Evolutionary conservation across 2,113 vertebrate genomes (phyloP).

Genomic region (Brachyhypopomus occidentalis): DNA sequence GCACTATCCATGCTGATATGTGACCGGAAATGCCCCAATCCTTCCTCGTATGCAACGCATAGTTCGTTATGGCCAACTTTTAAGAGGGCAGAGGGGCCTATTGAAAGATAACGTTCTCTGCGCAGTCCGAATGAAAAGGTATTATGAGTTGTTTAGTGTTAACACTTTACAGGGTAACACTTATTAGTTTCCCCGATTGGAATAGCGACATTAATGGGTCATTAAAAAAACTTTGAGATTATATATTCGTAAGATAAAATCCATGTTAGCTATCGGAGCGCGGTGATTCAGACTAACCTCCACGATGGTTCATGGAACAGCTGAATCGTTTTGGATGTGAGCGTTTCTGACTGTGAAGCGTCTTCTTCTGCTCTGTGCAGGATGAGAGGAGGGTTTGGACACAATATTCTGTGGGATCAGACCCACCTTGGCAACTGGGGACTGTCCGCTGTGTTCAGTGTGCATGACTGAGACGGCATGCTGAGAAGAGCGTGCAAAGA

Average conservation of each 20-base stretch:
- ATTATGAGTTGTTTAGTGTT: no score
- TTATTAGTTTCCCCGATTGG: not conserved
- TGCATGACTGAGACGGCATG: conserved; percentile 13
- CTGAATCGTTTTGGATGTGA: not conserved
- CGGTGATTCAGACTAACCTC: not conserved
- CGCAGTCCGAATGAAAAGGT: not conserved
- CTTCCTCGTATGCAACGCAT: not conserved
- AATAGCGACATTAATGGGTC: not conserved
- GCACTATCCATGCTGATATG: not conserved
- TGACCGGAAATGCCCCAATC: not conserved
- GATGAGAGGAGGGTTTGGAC: conserved; percentile 10
- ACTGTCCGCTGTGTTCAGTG: conserved; percentile 22
- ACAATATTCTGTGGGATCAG: conserved; percentile 22
- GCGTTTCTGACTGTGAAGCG: not conserved
- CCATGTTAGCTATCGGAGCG: not conserved
- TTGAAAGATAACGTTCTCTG: not conserved
- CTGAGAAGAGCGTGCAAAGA: not conserved
- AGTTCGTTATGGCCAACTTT: not conserved
- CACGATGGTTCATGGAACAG: not conserved
- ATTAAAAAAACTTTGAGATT: not conserved
- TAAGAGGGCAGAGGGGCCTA: conserved; percentile 4
- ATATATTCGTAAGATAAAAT: not conserved
- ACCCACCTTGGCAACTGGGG: conserved; percentile 8
- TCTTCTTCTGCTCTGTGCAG: conserved; percentile 1
- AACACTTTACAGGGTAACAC: no score